phyloP scores from a whole-genome alignment of 1,140 invertebrate species.

The Amphibalanus amphitrite region DNA sequence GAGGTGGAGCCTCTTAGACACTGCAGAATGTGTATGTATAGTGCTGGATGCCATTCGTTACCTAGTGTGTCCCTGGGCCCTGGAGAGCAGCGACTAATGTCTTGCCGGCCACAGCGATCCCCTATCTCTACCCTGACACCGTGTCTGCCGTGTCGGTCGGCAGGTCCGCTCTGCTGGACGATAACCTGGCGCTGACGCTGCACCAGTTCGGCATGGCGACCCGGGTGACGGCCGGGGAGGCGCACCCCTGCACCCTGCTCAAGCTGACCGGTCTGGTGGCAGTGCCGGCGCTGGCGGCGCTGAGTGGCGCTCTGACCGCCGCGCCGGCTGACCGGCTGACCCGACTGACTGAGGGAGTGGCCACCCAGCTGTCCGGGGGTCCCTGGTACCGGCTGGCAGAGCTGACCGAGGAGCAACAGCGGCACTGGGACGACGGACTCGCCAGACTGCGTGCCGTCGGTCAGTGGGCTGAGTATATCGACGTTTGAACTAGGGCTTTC shows the following conservation, averaged over 20 bases:
- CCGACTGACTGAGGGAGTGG: conserved; percentile 1
- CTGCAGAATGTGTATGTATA: too few relatives aligned
- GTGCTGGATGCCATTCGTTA: too few relatives aligned
- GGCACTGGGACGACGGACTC: background rate
- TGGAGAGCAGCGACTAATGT: too few relatives aligned
- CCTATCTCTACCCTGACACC: too few relatives aligned
- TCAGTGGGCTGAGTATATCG: too few relatives aligned
- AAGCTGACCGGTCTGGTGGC: conserved; percentile 25
- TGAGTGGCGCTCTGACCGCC: conserved; percentile 4
- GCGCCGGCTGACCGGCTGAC: background rate
- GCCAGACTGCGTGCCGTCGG: background rate
- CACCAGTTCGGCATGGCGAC: conserved; percentile 17
- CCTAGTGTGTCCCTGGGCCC: too few relatives aligned
- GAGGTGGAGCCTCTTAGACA: too few relatives aligned
- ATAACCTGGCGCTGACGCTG: conserved; percentile 21
- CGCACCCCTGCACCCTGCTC: conserved; percentile 20
- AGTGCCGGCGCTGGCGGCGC: conserved; percentile 21
- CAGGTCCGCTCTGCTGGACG: conserved; percentile 18
- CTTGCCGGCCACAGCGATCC: too few relatives aligned
- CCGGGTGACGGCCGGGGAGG: conserved; percentile 16
- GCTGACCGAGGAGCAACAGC: background rate
- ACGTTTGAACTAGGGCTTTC: too few relatives aligned
- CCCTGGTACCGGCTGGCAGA: conserved; percentile 5
- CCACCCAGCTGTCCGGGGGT: conserved; percentile 4
- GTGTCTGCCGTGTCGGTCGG: background rate